A percentile compares a stretch with the other conserved stretches of the same genome.
Evolutionary conservation across 64 coral and sea anemone genomes (phyloP).

Genomic region (Stichodactyla mertensii): DNA sequence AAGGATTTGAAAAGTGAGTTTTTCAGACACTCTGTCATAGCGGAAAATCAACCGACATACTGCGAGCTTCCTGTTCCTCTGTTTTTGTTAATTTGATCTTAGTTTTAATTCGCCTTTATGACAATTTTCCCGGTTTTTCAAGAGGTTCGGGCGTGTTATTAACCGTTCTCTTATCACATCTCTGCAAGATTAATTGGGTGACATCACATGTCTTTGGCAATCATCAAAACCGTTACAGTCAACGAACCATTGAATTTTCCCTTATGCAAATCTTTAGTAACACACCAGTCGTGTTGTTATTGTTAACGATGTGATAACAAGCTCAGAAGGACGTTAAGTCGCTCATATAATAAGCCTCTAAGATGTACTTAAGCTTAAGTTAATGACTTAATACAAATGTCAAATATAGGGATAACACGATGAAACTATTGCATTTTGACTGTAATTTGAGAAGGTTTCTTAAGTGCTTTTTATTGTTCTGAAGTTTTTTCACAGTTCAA

Average conservation of each 20-base stretch:
- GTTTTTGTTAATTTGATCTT: neutral
- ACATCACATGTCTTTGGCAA: neutral
- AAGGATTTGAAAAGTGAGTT: neutral
- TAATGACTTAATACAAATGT: neutral
- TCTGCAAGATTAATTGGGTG: neutral
- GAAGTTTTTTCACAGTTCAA: neutral
- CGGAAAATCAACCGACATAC: neutral
- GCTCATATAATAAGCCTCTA: no score
- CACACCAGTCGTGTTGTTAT: neutral
- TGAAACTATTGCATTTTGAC: neutral
- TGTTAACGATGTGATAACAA: neutral
- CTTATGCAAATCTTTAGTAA: neutral
- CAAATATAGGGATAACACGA: neutral
- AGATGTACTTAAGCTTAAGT: no score
- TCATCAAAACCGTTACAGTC: neutral
- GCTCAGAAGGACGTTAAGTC: neutral
- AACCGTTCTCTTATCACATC: neutral
- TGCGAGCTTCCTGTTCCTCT: neutral
- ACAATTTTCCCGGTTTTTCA: neutral
- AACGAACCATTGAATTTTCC: slow-evolving; percentile 3
- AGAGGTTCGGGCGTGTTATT: neutral
- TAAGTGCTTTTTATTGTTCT: neutral
- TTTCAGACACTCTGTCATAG: neutral
- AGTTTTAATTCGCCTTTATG: neutral
- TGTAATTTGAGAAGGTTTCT: neutral